Conservation (phyloP, 2,113 vertebrate genomes). For the Ibidorhyncha struthersii region DNA sequence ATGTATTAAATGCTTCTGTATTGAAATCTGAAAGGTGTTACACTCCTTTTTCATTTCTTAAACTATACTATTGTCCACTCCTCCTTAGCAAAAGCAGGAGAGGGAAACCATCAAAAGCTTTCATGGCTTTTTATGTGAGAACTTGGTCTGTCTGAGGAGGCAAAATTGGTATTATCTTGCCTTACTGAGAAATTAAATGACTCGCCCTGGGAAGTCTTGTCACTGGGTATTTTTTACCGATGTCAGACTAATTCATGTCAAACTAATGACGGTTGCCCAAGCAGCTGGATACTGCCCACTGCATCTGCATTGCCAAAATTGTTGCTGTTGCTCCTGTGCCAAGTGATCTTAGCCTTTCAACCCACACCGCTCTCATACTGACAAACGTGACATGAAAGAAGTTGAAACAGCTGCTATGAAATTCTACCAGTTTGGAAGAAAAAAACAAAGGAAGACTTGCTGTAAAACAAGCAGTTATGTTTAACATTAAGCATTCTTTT, state of each 20-base stretch:
- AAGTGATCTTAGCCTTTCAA: neutral
- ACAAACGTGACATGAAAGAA: neutral
- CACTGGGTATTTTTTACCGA: neutral
- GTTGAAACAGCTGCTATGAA: neutral
- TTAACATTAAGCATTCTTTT: neutral
- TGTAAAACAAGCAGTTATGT: neutral
- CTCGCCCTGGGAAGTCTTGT: neutral
- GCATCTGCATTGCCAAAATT: neutral
- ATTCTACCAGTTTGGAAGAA: neutral
- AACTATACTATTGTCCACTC: neutral
- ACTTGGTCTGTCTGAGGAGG: neutral
- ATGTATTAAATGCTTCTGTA: neutral
- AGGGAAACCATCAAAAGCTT: neutral
- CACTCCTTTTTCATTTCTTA: neutral
- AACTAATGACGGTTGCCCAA: neutral
- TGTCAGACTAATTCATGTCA: neutral
- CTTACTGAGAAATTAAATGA: neutral
- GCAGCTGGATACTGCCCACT: neutral
- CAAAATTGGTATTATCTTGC: neutral
- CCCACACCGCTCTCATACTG: neutral
- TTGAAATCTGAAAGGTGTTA: neutral
- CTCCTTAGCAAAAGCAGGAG: neutral
- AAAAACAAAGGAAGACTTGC: neutral
- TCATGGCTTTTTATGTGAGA: neutral
- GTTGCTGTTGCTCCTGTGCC: neutral